These are phyloP conservation scores for Pangasianodon gigas DNA, from an alignment of 2,113 vertebrate species.

Conservation along the genomic window DNA sequence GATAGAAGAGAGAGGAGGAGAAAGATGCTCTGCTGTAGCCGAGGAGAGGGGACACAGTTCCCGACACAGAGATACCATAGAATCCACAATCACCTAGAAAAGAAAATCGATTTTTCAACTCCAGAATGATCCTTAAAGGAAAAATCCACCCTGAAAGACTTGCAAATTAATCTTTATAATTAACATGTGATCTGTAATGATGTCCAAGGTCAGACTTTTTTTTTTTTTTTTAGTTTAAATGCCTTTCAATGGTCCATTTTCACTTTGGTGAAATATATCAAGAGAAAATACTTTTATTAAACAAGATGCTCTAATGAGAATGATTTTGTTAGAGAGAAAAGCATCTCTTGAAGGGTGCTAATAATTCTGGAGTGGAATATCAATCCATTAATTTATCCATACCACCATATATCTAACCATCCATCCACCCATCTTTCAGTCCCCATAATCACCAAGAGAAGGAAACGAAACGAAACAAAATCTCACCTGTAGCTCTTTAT, in stretches of 20 bases:
- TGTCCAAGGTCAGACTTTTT: not conserved
- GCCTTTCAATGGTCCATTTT: too few species aligned
- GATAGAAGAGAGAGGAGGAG: slow-evolving; percentile 81
- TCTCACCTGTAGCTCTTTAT: slow-evolving; percentile 86
- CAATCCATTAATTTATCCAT: too few species aligned
- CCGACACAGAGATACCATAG: slow-evolving; percentile 85
- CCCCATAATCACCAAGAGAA: not conserved
- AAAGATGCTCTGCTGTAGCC: slow-evolving; percentile 78
- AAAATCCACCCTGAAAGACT: not conserved
- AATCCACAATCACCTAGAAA: slow-evolving; percentile 84
- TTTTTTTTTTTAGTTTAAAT: not conserved
- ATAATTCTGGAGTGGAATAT: too few species aligned
- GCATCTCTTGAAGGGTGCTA: too few species aligned
- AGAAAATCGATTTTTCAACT: not conserved
- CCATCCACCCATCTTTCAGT: too few species aligned
- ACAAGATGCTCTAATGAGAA: not conserved
- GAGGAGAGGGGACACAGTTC: slow-evolving; percentile 85
- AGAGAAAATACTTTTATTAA: not conserved
- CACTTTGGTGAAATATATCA: not conserved
- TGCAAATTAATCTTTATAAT: not conserved
- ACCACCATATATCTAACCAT: too few species aligned
- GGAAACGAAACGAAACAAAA: not conserved
- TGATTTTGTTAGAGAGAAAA: not conserved
- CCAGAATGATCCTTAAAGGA: not conserved
- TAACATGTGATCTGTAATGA: not conserved